Conservation (phyloP, 2,888 invertebrate species). For the Synergus laeviventris region DNA sequence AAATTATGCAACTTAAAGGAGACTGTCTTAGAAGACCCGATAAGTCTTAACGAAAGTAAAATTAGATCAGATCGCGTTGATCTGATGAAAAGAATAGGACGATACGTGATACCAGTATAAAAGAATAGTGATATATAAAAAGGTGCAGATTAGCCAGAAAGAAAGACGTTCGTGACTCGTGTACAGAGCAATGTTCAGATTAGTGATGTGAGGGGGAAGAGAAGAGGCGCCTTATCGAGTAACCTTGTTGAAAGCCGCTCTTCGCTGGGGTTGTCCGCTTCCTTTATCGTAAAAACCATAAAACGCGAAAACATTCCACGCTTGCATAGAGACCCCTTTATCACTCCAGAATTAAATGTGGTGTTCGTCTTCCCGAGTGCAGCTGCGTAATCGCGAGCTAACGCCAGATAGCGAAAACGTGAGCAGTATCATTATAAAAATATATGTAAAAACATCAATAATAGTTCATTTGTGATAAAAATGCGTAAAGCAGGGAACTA, state of each 20-base stretch:
- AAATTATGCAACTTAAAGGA: background rate
- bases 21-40: background rate
- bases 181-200: slow-evolving; percentile 16
- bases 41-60: background rate
- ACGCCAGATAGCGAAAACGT: slow-evolving; percentile 58
- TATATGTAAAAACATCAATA: background rate
- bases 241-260: slow-evolving; percentile 61
- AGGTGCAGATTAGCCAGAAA: slow-evolving; percentile 8
- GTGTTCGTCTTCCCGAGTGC: slow-evolving; percentile 50
- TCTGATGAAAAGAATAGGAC: background rate
- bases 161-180: background rate
- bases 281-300: slow-evolving; percentile 62
- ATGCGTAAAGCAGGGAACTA: too few relatives aligned
- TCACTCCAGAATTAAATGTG: slow-evolving; percentile 51
- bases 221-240: slow-evolving; percentile 51
- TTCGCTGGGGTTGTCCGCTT: slow-evolving; percentile 57
- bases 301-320: slow-evolving; percentile 67
- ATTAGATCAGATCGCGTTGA: slow-evolving; percentile 25
- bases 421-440: slow-evolving; percentile 46
- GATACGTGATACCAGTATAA: background rate
- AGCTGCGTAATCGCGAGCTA: slow-evolving; percentile 49
- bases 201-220: slow-evolving; percentile 17
- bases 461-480: background rate
- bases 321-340: slow-evolving; percentile 48
- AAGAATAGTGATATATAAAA: background rate